Evolutionary conservation across 2,888 invertebrate species (phyloP).

Genomic region (Lithophane ornitopus): DNA sequence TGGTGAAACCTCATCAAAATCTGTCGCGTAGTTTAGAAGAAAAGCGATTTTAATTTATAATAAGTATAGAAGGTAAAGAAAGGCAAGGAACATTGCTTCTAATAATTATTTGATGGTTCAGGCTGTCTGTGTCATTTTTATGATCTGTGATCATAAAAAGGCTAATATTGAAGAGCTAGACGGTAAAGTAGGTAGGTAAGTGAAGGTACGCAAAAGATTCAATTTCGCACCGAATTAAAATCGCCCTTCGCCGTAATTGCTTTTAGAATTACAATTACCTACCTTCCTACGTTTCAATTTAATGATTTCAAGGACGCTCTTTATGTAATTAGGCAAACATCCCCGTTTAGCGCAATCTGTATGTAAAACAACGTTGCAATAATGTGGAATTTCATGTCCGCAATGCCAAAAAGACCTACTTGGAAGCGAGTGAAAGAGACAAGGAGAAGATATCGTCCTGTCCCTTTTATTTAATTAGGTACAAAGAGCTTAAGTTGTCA

Average conservation of each 20-base stretch:
- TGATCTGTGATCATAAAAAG: slow-evolving; percentile 5
- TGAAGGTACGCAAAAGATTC: slow-evolving; percentile 31
- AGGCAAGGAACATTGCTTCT: background rate
- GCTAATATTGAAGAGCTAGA: slow-evolving; percentile 26
- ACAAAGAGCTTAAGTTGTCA: too few relatives aligned
- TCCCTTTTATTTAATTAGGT: slow-evolving; percentile 6
- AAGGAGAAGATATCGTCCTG: background rate
- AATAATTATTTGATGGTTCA: slow-evolving; percentile 2
- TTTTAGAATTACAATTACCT: slow-evolving; percentile 45
- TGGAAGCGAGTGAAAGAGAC: slow-evolving; percentile 4
- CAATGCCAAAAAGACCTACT: slow-evolving; percentile 28
- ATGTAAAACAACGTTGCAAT: slow-evolving; percentile 38
- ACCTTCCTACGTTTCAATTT: slow-evolving; percentile 27
- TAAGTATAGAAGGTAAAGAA: background rate
- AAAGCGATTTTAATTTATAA: too few relatives aligned
- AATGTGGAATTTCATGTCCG: slow-evolving; percentile 33
- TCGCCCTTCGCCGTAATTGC: slow-evolving; percentile 47
- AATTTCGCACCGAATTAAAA: slow-evolving; percentile 58
- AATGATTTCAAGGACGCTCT: slow-evolving; percentile 28
- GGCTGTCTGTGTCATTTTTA: too few relatives aligned
- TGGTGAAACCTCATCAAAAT: too few relatives aligned
- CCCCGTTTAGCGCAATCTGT: slow-evolving; percentile 17
- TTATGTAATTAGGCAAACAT: slow-evolving; percentile 27
- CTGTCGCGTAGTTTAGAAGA: too few relatives aligned
- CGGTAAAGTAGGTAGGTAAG: slow-evolving; percentile 1